Conservation (phyloP, 2,888 invertebrate genomes). For the Pachydiplax longipennis region DNA sequence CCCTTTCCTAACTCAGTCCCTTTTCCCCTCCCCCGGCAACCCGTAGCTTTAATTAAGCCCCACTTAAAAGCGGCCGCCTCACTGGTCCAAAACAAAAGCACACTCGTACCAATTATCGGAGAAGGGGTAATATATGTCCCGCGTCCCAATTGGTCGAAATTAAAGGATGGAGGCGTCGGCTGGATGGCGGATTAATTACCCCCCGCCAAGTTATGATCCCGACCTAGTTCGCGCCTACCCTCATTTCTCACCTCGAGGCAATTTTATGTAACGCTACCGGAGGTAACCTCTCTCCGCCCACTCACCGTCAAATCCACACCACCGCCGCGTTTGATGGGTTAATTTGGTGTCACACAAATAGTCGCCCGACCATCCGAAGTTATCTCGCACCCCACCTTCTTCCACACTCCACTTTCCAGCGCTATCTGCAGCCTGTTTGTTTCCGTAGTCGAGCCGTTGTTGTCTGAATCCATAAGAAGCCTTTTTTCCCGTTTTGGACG, state of each 20-base stretch:
- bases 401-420: neutral
- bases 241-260: neutral
- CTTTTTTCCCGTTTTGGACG: neutral
- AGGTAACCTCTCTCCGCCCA: neutral
- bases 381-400: neutral
- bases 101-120: constrained; percentile 16
- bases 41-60: constrained; percentile 30
- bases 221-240: neutral
- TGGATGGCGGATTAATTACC: constrained; percentile 13
- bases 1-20: neutral
- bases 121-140: neutral
- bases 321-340: neutral
- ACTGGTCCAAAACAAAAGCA: neutral
- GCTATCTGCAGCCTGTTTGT: too few relatives aligned
- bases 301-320: neutral
- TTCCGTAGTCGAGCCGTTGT: too few relatives aligned
- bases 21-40: neutral
- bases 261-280: neutral
- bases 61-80: constrained; percentile 16
- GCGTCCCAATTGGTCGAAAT: constrained; percentile 4
- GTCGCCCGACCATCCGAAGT: neutral
- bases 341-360: neutral
- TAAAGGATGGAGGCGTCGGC: constrained; percentile 3
- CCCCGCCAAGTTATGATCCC: neutral
- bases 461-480: neutral